Conservation (phyloP, 2,888 invertebrate species). For the Eucera pruinosa region DNA sequence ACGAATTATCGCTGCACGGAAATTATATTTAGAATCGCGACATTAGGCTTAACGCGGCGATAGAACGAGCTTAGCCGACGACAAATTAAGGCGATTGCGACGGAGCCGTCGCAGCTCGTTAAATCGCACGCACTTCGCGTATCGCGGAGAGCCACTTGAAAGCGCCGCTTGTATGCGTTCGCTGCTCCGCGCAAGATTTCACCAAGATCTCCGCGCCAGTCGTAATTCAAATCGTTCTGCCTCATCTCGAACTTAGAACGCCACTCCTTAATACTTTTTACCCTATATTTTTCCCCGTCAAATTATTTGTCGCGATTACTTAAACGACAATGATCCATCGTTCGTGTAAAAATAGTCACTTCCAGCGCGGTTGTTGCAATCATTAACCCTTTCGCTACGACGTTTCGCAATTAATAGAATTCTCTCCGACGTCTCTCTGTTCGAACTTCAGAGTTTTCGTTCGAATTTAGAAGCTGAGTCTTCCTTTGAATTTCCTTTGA, state of each 20-base stretch:
- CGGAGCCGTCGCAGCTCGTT: conserved; percentile 72
- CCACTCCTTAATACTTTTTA: neutral
- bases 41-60: conserved; percentile 71
- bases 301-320: neutral
- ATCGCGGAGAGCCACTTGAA: conserved; percentile 52
- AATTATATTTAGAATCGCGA: conserved; percentile 75
- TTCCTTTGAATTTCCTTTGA: no score
- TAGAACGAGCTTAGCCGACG: conserved; percentile 56
- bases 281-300: neutral
- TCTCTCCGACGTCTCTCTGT: no score
- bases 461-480: no score
- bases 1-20: conserved; percentile 26
- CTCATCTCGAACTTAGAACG: neutral
- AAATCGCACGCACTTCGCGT: conserved; percentile 70
- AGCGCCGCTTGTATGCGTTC: conserved; percentile 28
- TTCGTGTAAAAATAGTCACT: neutral
- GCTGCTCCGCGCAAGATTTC: conserved; percentile 44
- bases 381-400: neutral
- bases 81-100: conserved; percentile 77
- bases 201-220: conserved; percentile 6
- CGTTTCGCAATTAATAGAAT: no score
- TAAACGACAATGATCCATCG: neutral
- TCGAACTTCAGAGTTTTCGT: no score
- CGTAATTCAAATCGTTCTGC: conserved; percentile 39
- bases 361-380: neutral